These are phyloP conservation scores for Acrocephalus scirpaceus DNA, from an alignment of 2,797 vertebrate genomes.

Conservation along the genomic window DNA sequence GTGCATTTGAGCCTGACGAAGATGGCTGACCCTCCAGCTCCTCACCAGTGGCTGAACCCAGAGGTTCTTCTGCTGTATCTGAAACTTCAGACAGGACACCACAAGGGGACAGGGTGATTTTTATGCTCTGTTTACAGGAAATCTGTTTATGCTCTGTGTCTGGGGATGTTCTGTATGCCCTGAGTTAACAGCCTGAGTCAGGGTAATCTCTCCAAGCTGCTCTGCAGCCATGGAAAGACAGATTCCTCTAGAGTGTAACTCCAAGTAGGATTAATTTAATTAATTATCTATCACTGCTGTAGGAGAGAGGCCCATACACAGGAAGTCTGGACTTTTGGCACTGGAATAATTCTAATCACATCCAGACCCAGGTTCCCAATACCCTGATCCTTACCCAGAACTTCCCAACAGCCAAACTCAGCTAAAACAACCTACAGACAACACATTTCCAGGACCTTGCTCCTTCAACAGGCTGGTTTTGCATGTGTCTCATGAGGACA, in stretches of 20 bases:
- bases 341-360: not conserved
- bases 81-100: constrained; percentile 76
- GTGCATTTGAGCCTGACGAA: constrained; percentile 82
- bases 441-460: not conserved
- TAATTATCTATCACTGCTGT: not conserved
- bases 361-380: not conserved
- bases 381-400: not conserved
- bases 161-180: not conserved
- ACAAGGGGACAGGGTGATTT: not conserved
- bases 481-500: not conserved
- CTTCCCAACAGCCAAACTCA: not conserved
- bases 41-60: constrained; percentile 81
- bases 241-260: not conserved
- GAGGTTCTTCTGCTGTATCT: constrained; percentile 80
- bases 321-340: not conserved
- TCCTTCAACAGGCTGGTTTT: not conserved
- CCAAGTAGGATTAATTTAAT: not conserved
- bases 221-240: not conserved
- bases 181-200: not conserved
- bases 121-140: not conserved
- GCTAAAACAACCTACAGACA: not conserved
- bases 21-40: constrained; percentile 82
- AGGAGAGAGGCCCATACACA: not conserved
- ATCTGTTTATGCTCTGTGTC: no score
- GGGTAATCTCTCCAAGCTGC: not conserved